Conservation (phyloP, 2,797 vertebrate species). For the Mormyrops attenuatus region DNA sequence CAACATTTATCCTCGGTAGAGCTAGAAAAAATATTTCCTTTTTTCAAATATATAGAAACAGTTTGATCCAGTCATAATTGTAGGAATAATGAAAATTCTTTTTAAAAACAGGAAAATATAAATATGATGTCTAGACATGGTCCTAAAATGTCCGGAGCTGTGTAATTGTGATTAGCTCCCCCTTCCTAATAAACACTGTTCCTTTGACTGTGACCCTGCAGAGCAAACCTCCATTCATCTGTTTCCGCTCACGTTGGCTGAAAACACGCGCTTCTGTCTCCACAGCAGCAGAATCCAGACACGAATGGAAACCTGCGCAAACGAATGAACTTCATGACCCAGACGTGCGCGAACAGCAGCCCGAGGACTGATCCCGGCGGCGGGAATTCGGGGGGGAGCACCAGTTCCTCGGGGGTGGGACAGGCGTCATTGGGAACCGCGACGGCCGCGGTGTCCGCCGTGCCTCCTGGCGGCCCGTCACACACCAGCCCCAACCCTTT, state of each 20-base stretch:
- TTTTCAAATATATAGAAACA: not conserved
- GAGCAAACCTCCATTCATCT: not conserved
- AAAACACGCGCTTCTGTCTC: conserved; percentile 25
- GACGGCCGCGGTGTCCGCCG: conserved; percentile 27
- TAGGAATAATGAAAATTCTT: not conserved
- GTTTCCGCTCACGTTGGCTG: not conserved
- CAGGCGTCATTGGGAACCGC: conserved; percentile 59
- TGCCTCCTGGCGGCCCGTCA: conserved; percentile 58
- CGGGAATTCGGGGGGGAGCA: conserved; percentile 53
- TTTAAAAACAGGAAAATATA: not conserved
- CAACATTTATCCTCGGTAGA: not conserved
- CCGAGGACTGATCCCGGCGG: conserved; percentile 68
- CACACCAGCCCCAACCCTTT: conserved; percentile 81
- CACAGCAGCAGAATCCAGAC: conserved; percentile 70
- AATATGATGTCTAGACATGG: not conserved
- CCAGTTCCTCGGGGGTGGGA: conserved; percentile 54
- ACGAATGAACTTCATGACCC: conserved; percentile 72
- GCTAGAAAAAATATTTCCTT: not conserved
- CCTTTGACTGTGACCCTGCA: not conserved
- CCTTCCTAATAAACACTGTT: too few relatives aligned
- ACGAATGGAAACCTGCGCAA: conserved; percentile 88
- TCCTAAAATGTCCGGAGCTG: not conserved
- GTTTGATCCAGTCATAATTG: not conserved
- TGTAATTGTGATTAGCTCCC: not conserved
- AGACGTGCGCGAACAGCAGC: conserved; percentile 63